Evolutionary conservation across 2,888 invertebrate genomes (phyloP), one percentile per base, ranked within the genome.

Genomic region (Nysson spinosus): DNA sequence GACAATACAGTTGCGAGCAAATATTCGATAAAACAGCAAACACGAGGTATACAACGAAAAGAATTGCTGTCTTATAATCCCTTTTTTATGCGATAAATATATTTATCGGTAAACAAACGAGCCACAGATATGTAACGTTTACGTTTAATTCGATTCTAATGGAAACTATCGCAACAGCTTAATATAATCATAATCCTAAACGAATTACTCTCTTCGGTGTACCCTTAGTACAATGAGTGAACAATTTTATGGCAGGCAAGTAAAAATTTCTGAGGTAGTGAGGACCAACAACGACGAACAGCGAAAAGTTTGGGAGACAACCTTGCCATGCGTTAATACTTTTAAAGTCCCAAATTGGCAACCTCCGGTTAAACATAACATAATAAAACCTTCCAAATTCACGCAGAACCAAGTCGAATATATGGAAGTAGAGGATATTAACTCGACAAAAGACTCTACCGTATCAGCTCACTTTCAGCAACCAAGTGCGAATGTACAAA

Each of bases 1-100:
- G 72, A 35, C 80, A 81, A 40, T 80, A 79, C 50, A 84, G 81
- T 51, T 85, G 72, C 30, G 83, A 84, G 56, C 75, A 82, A 47
- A 78, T 81, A 54, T 75, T 78, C 12, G 68, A 81, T 63, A 54
- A 69, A 49, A 26, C 39, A 14, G 62, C 66, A 2, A 76, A 74
- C 12, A 50, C 69, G 22, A 80, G 78, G 84, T 84, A 65, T 17
- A 30, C 6, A 24, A 9, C 9, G 1, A 26, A 9, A 6, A 30
- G 11, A 1, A 11, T 30, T 9, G 6, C 9, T 24, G 6, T 1
- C 5, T 9, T 2, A 5, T 1, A 1, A 7, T 7, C 24, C 1
- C 9, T 24, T 24, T 24, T 1, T 24, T 24, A n/a, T n/a, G n/a
- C n/a, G n/a, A n/a, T n/a, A n/a, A n/a, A n/a, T n/a, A n/a, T n/a